phyloP scores from a whole-genome alignment of 2,113 vertebrate genomes.

The Sminthopsis crassicaudata region DNA sequence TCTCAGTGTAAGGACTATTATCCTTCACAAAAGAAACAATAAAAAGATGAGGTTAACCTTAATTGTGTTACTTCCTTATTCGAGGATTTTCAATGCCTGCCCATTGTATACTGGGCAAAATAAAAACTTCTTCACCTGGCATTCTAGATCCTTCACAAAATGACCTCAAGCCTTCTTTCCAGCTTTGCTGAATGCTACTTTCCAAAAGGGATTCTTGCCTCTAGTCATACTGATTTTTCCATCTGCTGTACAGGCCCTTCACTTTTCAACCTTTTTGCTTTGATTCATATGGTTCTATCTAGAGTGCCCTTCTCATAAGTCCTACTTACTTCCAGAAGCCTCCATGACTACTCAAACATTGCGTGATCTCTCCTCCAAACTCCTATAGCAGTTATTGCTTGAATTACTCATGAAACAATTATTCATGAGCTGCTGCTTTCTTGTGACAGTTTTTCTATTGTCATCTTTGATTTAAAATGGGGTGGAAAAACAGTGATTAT shows the following conservation, averaged over 20 bases:
- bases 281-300: not conserved
- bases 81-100: not conserved
- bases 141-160: not conserved
- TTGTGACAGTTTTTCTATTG: not conserved
- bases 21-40: not conserved
- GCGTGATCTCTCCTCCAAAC: not conserved
- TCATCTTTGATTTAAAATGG: not conserved
- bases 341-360: not conserved
- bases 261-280: not conserved
- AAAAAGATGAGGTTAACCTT: not conserved
- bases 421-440: not conserved
- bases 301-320: not conserved
- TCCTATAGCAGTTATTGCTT: not conserved
- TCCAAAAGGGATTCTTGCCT: not conserved
- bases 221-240: not conserved
- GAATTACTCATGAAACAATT: not conserved
- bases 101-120: not conserved
- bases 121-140: not conserved
- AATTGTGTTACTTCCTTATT: not conserved
- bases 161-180: not conserved
- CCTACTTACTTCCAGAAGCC: not conserved
- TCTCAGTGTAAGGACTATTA: not conserved
- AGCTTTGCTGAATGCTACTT: not conserved
- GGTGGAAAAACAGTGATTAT: not conserved
- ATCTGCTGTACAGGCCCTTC: not conserved